Evolutionary conservation across 2,888 invertebrate species (phyloP).

Genomic region (Dasysyrphus albostriatus): DNA sequence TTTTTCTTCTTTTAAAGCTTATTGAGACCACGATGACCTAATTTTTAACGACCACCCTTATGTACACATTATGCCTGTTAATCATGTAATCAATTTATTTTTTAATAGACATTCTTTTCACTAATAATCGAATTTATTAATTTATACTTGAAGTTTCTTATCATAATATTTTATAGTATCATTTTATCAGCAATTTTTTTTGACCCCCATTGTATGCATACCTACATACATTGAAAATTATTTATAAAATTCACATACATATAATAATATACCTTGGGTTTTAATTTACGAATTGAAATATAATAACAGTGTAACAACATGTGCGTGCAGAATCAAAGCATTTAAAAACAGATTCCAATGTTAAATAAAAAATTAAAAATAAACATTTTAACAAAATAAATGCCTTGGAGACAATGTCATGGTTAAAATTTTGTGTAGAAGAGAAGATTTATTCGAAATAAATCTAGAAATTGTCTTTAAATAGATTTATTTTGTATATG

Average conservation of each 20-base stretch:
- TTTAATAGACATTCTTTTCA: background rate
- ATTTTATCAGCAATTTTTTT: constrained; percentile 12
- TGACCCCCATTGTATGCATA: background rate
- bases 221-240: background rate
- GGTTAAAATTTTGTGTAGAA: background rate
- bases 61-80: too few species aligned
- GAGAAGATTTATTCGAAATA: background rate
- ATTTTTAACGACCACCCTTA: too few species aligned
- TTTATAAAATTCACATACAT: background rate
- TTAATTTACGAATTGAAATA: background rate
- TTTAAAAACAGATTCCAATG: background rate
- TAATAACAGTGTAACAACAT: background rate
- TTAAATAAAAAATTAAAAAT: constrained; percentile 1
- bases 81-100: background rate
- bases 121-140: constrained; percentile 21
- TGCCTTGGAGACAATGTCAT: constrained; percentile 2
- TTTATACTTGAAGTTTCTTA: background rate
- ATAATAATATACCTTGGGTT: background rate
- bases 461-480: background rate
- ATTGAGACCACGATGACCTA: too few species aligned
- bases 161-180: background rate
- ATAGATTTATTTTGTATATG: background rate
- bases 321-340: background rate
- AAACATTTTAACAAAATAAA: constrained; percentile 1
- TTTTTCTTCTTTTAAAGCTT: too few species aligned